Percentiles rank a stretch among this genome's conserved stretches.
phyloP scores from a whole-genome alignment of 2,113 vertebrate genomes.

The Geococcyx californianus region DNA sequence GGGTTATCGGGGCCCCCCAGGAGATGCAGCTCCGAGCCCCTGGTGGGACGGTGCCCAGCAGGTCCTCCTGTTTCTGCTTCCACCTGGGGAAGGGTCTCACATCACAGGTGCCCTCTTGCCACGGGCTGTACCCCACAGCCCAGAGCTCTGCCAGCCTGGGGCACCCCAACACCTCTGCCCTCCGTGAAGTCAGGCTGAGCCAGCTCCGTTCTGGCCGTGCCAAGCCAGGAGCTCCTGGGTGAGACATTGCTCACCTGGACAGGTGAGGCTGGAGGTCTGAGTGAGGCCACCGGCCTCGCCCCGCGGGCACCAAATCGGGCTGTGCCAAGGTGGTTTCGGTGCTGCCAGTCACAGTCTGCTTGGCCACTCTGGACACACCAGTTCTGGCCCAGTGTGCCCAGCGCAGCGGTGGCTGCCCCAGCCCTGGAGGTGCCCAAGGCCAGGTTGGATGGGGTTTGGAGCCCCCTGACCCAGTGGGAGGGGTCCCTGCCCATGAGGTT shows the following conservation, averaged over 20 bases:
- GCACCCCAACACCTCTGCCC: background rate
- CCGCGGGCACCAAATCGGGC: rapidly evolving
- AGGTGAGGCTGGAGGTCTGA: background rate
- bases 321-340: background rate
- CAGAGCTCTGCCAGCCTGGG: background rate
- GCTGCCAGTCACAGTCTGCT: rapidly evolving
- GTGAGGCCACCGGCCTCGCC: background rate
- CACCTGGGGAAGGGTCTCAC: background rate
- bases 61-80: background rate
- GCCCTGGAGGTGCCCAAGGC: too few relatives aligned
- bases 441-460: too few relatives aligned
- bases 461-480: too few relatives aligned
- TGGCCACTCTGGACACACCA: rapidly evolving
- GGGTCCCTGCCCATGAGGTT: too few relatives aligned
- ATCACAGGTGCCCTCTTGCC: rapidly evolving
- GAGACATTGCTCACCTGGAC: too few relatives aligned
- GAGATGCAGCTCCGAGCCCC: rapidly evolving
- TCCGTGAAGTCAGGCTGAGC: rapidly evolving
- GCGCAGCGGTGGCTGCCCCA: too few relatives aligned
- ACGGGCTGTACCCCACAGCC: background rate
- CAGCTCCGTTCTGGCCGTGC: background rate
- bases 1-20: background rate
- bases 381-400: background rate
- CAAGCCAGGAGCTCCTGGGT: rapidly evolving
- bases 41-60: rapidly evolving